Evolutionary conservation across 2,797 vertebrate genomes (phyloP), one percentile per base, ranked within the genome.

Genomic region (Pantherophis vulpinus): DNA sequence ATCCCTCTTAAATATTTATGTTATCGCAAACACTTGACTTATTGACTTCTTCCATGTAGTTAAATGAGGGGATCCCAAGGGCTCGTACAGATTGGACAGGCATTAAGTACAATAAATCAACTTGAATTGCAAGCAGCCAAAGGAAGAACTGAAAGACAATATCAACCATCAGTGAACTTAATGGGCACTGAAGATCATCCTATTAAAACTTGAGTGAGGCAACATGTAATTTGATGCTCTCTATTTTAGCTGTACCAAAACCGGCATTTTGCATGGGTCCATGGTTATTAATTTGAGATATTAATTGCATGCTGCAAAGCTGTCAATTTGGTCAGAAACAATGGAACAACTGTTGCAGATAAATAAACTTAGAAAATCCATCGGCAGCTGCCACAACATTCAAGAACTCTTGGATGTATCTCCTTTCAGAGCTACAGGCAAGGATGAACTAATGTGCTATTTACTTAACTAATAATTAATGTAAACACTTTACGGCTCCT

Each of bases 101-200:
- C 59, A 42, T 94, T 91, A 87, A 61, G 90, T 88, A 90, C 87
- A 70, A 89, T 92, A 96, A 96, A 96, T 96, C 94, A 96, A 47
- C 92, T 29, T 92, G 90, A 83, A 93, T 87, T 94, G 95, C 91
- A 86, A 94, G 92, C 79, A 91, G 91, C 93, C 87, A 91, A 86
- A 55, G 14, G 56, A 92, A 83, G 37, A 92, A 74, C 51, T 8
- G 5, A 83, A 59, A 58, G 29, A 42, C 8, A 90, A 37, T 42
- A 87, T 54, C 79, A 87, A 51, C 89, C 47, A 94, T 87, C 90
- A 54, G 6, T 54, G 55, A 58, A 66, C 93, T 55, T 92, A 95
- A 94, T 1, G 25, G 60, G 74, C 92, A 91, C 51, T 54, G 92
- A 91, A 92, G 54, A 91, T 32, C 95, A 89, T 66, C 4, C 55